These are phyloP conservation scores for Mirounga angustirostris DNA, from an alignment of 2,113 vertebrate genomes.

Conservation along the genomic window DNA sequence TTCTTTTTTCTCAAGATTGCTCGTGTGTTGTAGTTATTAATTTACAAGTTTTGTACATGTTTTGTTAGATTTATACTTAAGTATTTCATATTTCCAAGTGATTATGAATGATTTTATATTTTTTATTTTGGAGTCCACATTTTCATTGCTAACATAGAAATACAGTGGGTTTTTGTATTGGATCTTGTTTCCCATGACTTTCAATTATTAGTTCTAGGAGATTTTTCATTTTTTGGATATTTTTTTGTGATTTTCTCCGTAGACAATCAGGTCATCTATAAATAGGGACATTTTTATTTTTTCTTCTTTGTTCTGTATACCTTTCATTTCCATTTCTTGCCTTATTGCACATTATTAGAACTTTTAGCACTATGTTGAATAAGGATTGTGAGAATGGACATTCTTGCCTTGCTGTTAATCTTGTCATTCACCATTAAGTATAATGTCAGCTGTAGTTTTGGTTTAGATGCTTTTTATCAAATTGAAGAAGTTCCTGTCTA, in stretches of 20 bases:
- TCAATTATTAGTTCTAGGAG: background rate
- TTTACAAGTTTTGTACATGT: background rate
- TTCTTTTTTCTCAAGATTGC: background rate
- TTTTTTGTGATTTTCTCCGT: background rate
- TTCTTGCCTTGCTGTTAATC: background rate
- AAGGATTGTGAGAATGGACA: background rate
- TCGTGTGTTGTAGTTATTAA: background rate
- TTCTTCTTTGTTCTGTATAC: background rate
- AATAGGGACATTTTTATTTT: background rate
- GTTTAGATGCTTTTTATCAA: background rate
- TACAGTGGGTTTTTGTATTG: background rate
- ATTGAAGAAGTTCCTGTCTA: background rate
- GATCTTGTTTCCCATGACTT: background rate
- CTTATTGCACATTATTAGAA: background rate
- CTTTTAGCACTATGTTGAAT: background rate
- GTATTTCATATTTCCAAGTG: background rate
- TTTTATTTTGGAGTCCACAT: background rate
- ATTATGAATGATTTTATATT: background rate
- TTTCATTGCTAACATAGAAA: background rate
- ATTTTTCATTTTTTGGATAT: background rate
- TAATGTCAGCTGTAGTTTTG: background rate
- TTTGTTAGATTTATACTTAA: background rate
- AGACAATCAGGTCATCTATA: background rate
- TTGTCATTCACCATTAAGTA: background rate
- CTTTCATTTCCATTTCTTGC: background rate